A percentile compares a stretch with the other conserved stretches of the same genome.
phyloP scores from a whole-genome alignment of 2,113 vertebrate genomes.

The Chaetodon trifascialis region DNA sequence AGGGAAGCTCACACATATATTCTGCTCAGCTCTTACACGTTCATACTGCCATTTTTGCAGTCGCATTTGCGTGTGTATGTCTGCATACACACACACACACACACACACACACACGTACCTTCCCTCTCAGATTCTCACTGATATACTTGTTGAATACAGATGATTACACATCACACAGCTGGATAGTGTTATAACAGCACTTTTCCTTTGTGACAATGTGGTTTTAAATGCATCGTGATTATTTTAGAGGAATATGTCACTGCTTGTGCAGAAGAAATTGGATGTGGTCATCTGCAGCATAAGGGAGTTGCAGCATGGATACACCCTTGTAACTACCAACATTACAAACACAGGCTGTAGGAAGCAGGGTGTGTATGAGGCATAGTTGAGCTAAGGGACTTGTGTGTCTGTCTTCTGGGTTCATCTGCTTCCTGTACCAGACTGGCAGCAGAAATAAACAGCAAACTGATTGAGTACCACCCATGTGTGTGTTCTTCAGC shows the following conservation, averaged over 20 bases:
- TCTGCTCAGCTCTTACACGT: not conserved
- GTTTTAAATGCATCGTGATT: not conserved
- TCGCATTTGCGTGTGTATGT: conserved; percentile 13
- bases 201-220: conserved; percentile 11
- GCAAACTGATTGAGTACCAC: conserved; percentile 78
- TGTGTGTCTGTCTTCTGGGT: conserved; percentile 42
- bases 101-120: not conserved
- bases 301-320: conserved; percentile 22
- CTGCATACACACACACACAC: not conserved
- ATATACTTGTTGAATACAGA: conserved; percentile 53
- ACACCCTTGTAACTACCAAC: conserved; percentile 31
- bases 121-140: conserved; percentile 28
- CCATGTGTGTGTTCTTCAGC: conserved; percentile 1
- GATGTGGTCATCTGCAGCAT: conserved; percentile 4
- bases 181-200: not conserved
- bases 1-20: conserved; percentile 4
- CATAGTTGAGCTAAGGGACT: not conserved
- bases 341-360: conserved; percentile 34
- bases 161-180: conserved; percentile 39
- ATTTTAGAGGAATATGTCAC: not conserved
- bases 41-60: conserved; percentile 9
- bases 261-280: not conserved
- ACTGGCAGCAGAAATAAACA: conserved; percentile 85
- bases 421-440: conserved; percentile 85
- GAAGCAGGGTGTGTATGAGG: conserved; percentile 6